A percentile compares a stretch with the other conserved stretches of the same genome.
Evolutionary conservation across 1,140 invertebrate species (phyloP).

Genomic region (Ridgeia piscesae): DNA sequence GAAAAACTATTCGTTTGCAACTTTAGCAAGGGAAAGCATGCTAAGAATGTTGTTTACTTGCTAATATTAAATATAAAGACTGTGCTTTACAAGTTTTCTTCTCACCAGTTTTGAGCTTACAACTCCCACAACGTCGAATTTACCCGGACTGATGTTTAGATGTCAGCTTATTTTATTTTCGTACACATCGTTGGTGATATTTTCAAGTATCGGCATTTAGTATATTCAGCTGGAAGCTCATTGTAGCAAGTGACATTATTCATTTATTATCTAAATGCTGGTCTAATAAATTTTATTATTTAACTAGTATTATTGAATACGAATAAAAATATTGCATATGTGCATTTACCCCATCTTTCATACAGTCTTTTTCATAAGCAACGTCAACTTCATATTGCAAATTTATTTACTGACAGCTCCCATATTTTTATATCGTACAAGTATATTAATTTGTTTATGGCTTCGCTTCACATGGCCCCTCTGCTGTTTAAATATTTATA

Average conservation of each 20-base stretch:
- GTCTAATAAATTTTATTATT: neutral
- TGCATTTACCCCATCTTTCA: neutral
- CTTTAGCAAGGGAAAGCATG: neutral
- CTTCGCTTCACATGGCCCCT: too few species aligned
- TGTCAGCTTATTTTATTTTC: neutral
- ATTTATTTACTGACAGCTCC: neutral
- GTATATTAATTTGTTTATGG: too few species aligned
- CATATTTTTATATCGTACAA: too few species aligned
- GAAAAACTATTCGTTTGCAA: neutral
- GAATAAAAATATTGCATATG: neutral
- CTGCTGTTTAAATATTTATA: too few species aligned
- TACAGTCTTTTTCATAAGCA: neutral
- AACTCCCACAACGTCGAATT: neutral
- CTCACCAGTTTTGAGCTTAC: slow-evolving; percentile 3
- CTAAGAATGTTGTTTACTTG: neutral
- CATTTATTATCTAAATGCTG: neutral
- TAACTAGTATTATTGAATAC: neutral
- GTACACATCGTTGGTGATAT: neutral
- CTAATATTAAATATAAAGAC: neutral
- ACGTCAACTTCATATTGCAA: neutral
- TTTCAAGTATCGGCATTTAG: neutral
- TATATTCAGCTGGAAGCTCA: neutral
- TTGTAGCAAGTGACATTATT: neutral
- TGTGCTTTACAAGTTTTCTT: neutral
- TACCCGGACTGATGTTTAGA: neutral